phyloP scores from a whole-genome alignment of 2,797 vertebrate species.

The Alfaro cultratus region DNA sequence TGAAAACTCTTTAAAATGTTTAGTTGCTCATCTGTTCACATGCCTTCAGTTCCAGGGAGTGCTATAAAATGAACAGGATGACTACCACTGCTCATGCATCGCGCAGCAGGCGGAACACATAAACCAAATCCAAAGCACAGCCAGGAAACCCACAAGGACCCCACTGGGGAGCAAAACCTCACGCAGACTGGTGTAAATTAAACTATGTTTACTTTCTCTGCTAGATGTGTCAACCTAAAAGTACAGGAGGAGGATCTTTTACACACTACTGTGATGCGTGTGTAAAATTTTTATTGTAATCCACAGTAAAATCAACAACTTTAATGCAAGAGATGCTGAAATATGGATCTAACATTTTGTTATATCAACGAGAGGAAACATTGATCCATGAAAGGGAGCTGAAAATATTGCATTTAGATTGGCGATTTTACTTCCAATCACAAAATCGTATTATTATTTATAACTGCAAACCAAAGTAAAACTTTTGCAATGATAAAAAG shows the following conservation, averaged over 20 bases:
- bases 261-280: slow-evolving; percentile 7
- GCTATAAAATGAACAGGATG: slow-evolving; percentile 66
- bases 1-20: slow-evolving; percentile 27
- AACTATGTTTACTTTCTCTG: slow-evolving; percentile 60
- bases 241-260: slow-evolving; percentile 17
- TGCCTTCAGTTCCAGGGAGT: slow-evolving; percentile 51
- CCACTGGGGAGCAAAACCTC: slow-evolving; percentile 58
- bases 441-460: background rate
- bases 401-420: background rate
- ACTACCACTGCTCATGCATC: slow-evolving; percentile 50
- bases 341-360: slow-evolving; percentile 3
- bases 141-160: slow-evolving; percentile 74
- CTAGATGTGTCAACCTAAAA: slow-evolving; percentile 38
- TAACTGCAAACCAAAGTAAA: background rate
- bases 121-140: slow-evolving; percentile 68
- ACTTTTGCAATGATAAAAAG: background rate
- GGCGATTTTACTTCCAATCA: background rate
- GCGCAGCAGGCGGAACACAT: slow-evolving; percentile 56
- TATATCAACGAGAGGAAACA: background rate
- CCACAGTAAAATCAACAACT: slow-evolving; percentile 15
- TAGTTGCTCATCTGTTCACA: slow-evolving; percentile 42
- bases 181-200: slow-evolving; percentile 58
- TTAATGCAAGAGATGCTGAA: slow-evolving; percentile 23
- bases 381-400: background rate
- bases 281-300: slow-evolving; percentile 33